phyloP scores from a whole-genome alignment of 2,888 invertebrate genomes.

The Choreutis nemorana region DNA sequence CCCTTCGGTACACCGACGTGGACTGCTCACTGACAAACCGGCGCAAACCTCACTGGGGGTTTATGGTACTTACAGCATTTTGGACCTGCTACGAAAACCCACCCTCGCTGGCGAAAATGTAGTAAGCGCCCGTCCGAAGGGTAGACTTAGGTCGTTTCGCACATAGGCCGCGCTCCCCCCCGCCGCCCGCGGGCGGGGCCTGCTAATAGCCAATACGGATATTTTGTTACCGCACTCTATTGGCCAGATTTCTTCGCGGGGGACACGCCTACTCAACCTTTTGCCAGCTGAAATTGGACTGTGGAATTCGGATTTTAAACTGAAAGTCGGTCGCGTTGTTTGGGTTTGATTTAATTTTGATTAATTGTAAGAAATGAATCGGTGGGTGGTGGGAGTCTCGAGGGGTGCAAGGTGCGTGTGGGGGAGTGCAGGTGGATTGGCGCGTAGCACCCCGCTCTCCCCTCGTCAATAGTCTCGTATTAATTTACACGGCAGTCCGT shows the following conservation, averaged over 20 bases:
- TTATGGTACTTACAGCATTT: conserved; percentile 24
- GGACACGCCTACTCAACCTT: conserved; percentile 43
- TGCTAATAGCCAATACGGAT: conserved; percentile 68
- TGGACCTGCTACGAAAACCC: conserved; percentile 12
- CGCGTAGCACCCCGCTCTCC: conserved; percentile 19
- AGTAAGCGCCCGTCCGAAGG: conserved; percentile 6
- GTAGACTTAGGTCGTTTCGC: conserved; percentile 17
- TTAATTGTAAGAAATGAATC: conserved; percentile 65
- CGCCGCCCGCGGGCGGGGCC: conserved; percentile 49
- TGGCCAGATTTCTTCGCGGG: conserved; percentile 67
- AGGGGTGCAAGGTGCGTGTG: conserved; percentile 1
- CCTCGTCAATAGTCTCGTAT: conserved; percentile 19
- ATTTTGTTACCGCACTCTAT: conserved; percentile 68
- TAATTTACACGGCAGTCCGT: conserved; percentile 15
- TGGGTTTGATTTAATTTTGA: conserved; percentile 59
- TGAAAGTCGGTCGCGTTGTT: conserved; percentile 20
- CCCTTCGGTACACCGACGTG: conserved; percentile 21
- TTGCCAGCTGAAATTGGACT: conserved; percentile 25
- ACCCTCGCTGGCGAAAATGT: conserved; percentile 14
- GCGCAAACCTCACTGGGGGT: conserved; percentile 28
- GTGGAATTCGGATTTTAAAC: conserved; percentile 19
- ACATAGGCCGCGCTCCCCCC: conserved; percentile 14
- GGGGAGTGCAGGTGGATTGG: conserved; percentile 18
- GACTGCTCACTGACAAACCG: conserved; percentile 23
- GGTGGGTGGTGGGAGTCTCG: conserved; percentile 19